phyloP scores from a whole-genome alignment of 53 echinoderm and acorn worm species.

The Henricia sp. region DNA sequence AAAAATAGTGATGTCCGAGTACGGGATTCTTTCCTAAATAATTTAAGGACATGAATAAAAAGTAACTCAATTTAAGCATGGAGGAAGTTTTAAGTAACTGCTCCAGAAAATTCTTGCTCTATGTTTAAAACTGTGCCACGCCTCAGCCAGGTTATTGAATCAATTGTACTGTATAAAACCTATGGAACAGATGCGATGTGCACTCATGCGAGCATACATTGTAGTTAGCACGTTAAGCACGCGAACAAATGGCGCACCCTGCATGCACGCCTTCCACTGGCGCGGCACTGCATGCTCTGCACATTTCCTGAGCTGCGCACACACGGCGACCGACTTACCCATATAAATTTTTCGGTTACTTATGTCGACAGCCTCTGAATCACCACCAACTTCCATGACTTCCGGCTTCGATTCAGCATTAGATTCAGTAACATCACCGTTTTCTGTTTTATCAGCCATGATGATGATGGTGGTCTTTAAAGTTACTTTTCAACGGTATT shows the following conservation, averaged over 20 bases:
- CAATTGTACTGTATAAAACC: no score
- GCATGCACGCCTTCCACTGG: not conserved
- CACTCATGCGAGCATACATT: constrained; percentile 22
- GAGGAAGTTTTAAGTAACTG: no score
- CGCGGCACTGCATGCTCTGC: not conserved
- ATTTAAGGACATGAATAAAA: no score
- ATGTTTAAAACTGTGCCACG: no score
- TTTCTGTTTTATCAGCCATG: constrained; percentile 21
- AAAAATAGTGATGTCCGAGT: no score
- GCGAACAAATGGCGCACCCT: not conserved
- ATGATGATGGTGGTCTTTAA: not conserved
- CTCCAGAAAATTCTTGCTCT: no score
- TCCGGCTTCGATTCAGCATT: not conserved
- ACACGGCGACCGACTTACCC: no score
- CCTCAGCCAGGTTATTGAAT: not conserved
- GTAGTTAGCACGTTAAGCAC: not conserved
- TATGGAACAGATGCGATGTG: not conserved
- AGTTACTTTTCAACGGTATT: not conserved
- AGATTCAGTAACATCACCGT: not conserved
- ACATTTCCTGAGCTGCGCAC: no score
- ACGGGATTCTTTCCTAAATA: no score
- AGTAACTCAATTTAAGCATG: no score
- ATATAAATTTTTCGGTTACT: constrained; percentile 48
- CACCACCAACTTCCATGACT: not conserved
- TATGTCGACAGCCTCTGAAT: constrained; percentile 17